These are phyloP conservation scores for Sipha flava DNA, from an alignment of 1,140 invertebrate genomes.

Conservation along the genomic window DNA sequence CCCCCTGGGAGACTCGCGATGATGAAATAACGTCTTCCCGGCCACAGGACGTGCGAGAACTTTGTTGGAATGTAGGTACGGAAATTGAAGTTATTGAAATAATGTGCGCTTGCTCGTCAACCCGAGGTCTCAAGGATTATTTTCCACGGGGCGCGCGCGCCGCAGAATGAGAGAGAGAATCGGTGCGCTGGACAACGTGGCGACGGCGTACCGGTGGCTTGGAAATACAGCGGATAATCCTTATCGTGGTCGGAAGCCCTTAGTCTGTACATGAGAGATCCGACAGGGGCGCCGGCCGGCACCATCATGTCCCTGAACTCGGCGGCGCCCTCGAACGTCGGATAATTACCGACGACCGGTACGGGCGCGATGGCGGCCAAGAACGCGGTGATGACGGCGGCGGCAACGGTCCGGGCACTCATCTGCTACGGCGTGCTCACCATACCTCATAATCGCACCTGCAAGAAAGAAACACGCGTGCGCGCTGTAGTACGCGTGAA, in stretches of 20 bases:
- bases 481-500: too few species aligned
- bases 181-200: too few species aligned
- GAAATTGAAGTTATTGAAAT: too few species aligned
- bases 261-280: slow-evolving; percentile 74
- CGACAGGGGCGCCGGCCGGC: slow-evolving; percentile 68
- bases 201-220: slow-evolving; percentile 62
- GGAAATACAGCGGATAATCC: slow-evolving; percentile 74
- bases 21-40: too few species aligned
- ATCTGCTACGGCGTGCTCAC: not conserved
- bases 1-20: too few species aligned
- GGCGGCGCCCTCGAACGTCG: slow-evolving; percentile 64
- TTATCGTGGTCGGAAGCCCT: slow-evolving; percentile 77
- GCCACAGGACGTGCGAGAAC: too few species aligned
- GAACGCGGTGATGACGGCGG: not conserved
- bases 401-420: not conserved
- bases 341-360: slow-evolving; percentile 38
- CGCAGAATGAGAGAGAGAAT: too few species aligned
- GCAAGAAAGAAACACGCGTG: too few species aligned
- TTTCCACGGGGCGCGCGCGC: too few species aligned
- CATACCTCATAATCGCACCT: slow-evolving; percentile 22
- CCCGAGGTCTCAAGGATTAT: too few species aligned
- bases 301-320: slow-evolving; percentile 70
- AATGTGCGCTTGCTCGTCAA: too few species aligned
- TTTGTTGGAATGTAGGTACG: too few species aligned
- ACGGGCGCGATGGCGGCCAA: slow-evolving; percentile 12